A percentile compares a stretch with the other conserved stretches of the same genome.
phyloP scores from a whole-genome alignment of 2,113 vertebrate genomes.

The Carollia perspicillata region DNA sequence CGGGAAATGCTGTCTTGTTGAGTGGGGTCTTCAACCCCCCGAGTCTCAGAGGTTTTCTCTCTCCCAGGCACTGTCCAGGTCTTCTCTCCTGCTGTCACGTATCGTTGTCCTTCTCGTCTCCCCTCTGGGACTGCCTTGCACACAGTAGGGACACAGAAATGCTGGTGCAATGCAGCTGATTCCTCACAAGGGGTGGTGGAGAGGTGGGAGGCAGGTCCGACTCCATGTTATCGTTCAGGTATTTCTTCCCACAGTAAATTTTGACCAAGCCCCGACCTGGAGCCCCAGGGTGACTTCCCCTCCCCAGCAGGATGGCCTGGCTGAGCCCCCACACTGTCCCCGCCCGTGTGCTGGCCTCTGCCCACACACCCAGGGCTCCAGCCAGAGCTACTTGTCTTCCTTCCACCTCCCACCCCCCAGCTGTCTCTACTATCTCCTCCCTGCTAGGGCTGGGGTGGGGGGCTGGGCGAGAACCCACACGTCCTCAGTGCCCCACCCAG shows the following conservation, averaged over 20 bases:
- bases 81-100: rapidly evolving
- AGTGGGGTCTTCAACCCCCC: not conserved
- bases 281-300: not conserved
- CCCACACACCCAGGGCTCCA: not conserved
- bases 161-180: not conserved
- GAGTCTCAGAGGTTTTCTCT: not conserved
- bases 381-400: rapidly evolving
- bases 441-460: not conserved
- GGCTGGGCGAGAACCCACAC: rapidly evolving
- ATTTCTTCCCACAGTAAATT: not conserved
- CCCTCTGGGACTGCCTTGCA: not conserved
- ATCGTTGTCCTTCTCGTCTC: rapidly evolving
- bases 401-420: rapidly evolving
- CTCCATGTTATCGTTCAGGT: rapidly evolving
- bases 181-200: not conserved
- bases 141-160: not conserved
- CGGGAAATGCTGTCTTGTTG: not conserved
- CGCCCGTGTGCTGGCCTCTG: not conserved
- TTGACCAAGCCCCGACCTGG: no score
- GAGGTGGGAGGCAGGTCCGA: not conserved
- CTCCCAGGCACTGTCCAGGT: not conserved
- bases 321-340: not conserved
- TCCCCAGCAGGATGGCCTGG: not conserved
- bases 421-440: not conserved
- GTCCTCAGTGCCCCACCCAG: rapidly evolving